Base-by-base conservation (phyloP, 30 jellyfish, hydroid and myxozoan species). In the Sanderia malayensis region DNA sequence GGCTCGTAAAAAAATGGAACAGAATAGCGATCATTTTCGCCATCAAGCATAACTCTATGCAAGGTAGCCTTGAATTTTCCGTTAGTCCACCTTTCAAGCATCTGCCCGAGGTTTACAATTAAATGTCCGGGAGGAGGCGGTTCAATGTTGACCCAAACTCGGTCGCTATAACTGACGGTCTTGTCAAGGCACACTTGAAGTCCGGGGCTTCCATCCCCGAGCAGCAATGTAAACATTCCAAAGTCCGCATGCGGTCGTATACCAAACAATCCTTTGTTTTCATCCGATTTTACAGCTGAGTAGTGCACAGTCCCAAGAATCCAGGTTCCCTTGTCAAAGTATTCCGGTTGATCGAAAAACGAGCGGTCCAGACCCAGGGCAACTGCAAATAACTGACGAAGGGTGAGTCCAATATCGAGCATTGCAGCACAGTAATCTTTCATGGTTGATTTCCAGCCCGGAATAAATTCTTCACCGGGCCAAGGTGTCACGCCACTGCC, bases 1-100 rank as follows among this genome's bases (percentile, higher is more conserved):
- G 86, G 86, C 9, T 75, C 86, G 53, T 75, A 75, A 46, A 75
- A 75, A 46, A 75, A 75, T 7, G 86, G 86, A 13, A 75, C 78
- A 11, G 86, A 75, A 20, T 41, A 61, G 27, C 86, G 44, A 4
- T 75, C 79, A 2, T 7, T 37, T 37, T 44, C 34, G 19, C 86
- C 86, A 47, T 44, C 71, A 0, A 75, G 78, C 79, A 75, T 17
- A 26, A 75, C 86, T 46, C 86, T 60, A 34, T 75, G 86, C 86
- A 75, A 33, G 31, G 78, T 61, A 25, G 86, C 86, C 61, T 60
- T 75, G 71, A 44, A 75, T 21, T 13, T 34, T 0, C 86, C 86
- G 28, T 58, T 58, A 13, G 78, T 75, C 86, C 86, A 75, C 6
- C 86, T 70, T 26, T 75, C 86, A 45, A 76, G 88, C 20, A 49